Evolutionary conservation across 2,888 invertebrate genomes (phyloP), one percentile per base, ranked within the genome.

Genomic region (Cephus nigrinus): DNA sequence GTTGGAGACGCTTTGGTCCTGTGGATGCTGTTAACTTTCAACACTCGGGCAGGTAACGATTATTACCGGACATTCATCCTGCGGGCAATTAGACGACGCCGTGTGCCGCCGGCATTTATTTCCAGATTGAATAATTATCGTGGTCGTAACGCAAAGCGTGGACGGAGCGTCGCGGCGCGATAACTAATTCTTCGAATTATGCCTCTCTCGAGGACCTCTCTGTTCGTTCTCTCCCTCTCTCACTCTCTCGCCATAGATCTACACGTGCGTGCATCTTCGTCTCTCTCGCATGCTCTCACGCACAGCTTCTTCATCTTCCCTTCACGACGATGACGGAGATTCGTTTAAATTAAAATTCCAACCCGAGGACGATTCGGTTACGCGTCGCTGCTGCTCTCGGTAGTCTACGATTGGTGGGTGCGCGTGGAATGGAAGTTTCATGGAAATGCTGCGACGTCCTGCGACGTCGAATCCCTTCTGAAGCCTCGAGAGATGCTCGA

Each of bases 11-110:
- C 31, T 71, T 71, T 71, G 71, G 71, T 31, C 31, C 71, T n/a
- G 31, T 31, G 32, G 71, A 71, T 31, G 31, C 71, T 4, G 31
- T 71, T 71, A 33, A 71, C 71, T 71, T 71, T 71, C 71, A 31
- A 71, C 71, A 71, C 71, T 71, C 31, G 11, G 31, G 12, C 71
- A 71, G 71, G 71, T 71, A 71, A 71, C 71, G 71, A 71, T 71
- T 71, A 71, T 71, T 71, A 71, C 71, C 71, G 71, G 33, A 31
- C 71, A 71, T 71, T 71, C 31, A 71, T 71, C 71, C 71, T 71
- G 33, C 71, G 71, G 71, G 71, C 71, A 71, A 71, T 71, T 71
- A 71, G 71, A 71, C 32, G 71, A 71, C 71, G 71, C 32, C 31
- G 55, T 9, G 30, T 5, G 32, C 32, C 71, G 71, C 71, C 31